A percentile compares a stretch with the other conserved stretches of the same genome.
phyloP scores from a whole-genome alignment of 2,113 vertebrate species.

The Girardinichthys multiradiatus region DNA sequence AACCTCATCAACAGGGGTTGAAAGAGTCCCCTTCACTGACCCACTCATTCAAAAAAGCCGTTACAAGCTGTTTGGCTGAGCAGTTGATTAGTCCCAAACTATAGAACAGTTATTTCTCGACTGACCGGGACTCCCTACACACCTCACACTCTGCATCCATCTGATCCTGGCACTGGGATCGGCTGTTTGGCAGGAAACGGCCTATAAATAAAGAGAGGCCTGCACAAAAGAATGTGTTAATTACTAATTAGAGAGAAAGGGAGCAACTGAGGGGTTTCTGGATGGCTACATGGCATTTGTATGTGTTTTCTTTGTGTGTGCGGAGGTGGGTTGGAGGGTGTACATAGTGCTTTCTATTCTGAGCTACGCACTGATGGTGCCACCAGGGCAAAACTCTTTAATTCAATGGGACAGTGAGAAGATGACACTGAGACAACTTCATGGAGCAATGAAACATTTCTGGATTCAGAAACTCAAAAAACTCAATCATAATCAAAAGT shows the following conservation, averaged over 20 bases:
- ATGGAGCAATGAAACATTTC: constrained; percentile 14
- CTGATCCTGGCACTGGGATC: constrained; percentile 83
- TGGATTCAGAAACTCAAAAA: not conserved
- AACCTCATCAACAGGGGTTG: constrained; percentile 14
- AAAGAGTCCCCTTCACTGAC: constrained; percentile 42
- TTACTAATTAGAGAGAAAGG: constrained; percentile 78
- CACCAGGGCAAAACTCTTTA: constrained; percentile 44
- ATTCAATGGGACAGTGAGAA: constrained; percentile 54
- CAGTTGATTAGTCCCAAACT: constrained; percentile 54
- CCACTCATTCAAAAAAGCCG: constrained; percentile 48
- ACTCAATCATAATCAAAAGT: not conserved
- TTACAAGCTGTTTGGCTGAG: constrained; percentile 56
- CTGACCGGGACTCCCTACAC: constrained; percentile 67
- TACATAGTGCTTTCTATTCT: constrained; percentile 38
- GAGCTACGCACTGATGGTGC: constrained; percentile 27
- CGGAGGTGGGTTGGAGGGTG: constrained; percentile 5
- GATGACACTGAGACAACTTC: constrained; percentile 21
- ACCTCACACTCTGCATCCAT: constrained; percentile 83
- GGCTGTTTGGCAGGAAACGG: constrained; percentile 81
- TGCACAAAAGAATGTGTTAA: constrained; percentile 80
- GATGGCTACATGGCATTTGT: constrained; percentile 46
- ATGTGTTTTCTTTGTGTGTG: constrained; percentile 12
- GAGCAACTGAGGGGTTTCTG: constrained; percentile 54
- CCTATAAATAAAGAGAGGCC: constrained; percentile 79
- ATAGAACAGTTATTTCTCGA: constrained; percentile 61